phyloP scores from a whole-genome alignment of 2,797 vertebrate genomes.

The Periophthalmus magnuspinnatus region DNA sequence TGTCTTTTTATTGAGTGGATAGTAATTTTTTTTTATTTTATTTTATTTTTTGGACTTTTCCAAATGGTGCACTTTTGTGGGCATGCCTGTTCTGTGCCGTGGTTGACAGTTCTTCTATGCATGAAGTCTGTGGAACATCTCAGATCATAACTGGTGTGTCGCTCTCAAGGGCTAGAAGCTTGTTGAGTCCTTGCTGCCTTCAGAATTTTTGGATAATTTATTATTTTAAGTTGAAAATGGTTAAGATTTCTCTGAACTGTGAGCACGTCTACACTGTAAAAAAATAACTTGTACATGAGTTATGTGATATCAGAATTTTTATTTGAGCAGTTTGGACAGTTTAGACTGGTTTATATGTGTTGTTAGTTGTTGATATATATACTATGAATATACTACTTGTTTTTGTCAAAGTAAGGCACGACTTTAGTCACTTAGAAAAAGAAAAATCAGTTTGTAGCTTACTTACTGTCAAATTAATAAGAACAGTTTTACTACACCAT shows the following conservation, averaged over 20 bases:
- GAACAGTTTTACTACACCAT: too few relatives aligned
- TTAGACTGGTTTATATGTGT: background rate
- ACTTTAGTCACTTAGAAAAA: too few relatives aligned
- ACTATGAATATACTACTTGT: background rate
- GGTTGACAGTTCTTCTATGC: conserved; percentile 69
- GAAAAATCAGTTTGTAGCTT: background rate
- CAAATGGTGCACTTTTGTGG: conserved; percentile 69
- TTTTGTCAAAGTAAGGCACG: background rate
- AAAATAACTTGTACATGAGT: background rate
- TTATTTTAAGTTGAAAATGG: conserved; percentile 34
- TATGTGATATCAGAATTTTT: background rate
- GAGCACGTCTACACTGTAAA: conserved; percentile 10
- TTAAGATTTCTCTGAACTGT: conserved; percentile 31
- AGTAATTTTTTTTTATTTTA: conserved; percentile 41
- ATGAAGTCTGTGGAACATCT: conserved; percentile 63
- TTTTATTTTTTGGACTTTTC: conserved; percentile 33
- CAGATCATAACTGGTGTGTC: conserved; percentile 52
- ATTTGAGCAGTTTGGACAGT: background rate
- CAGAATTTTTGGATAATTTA: conserved; percentile 30
- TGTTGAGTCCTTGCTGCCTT: conserved; percentile 38
- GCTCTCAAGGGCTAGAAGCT: conserved; percentile 66
- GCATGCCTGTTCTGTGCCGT: conserved; percentile 69
- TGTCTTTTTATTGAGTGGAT: conserved; percentile 41
- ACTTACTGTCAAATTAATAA: background rate
- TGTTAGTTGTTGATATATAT: background rate